Evolutionary conservation across 2,888 invertebrate genomes (phyloP).

Genomic region (Geotrupes spiniger): DNA sequence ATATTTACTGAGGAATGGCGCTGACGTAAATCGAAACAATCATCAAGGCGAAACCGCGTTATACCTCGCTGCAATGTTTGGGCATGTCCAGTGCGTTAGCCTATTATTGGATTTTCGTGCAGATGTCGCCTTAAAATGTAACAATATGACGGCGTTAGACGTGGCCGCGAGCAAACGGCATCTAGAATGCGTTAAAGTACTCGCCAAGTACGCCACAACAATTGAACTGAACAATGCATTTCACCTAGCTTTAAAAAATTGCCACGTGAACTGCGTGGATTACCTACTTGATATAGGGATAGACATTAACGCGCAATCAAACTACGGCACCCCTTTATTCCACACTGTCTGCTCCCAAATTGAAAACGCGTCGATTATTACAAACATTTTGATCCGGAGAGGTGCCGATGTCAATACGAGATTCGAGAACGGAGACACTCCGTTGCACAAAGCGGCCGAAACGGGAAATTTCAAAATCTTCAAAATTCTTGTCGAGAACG

Average conservation of each 20-base stretch:
- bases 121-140: background rate
- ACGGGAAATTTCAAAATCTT: background rate
- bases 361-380: no score
- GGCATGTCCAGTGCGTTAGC: background rate
- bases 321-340: no score
- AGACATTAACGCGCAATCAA: no score
- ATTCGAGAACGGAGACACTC: background rate
- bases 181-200: background rate
- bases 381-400: background rate
- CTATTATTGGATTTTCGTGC: background rate
- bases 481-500: background rate
- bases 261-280: no score
- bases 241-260: no score
- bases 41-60: background rate
- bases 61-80: background rate
- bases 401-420: background rate
- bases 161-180: background rate
- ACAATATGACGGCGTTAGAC: background rate
- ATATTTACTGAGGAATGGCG: background rate
- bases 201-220: no score
- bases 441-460: background rate
- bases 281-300: no score
- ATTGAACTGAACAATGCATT: no score
- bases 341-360: no score
- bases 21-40: background rate